Evolutionary conservation across 1,140 invertebrate species (phyloP), one percentile per base, ranked within the genome.

Genomic region (Hycleus phaleratus): DNA sequence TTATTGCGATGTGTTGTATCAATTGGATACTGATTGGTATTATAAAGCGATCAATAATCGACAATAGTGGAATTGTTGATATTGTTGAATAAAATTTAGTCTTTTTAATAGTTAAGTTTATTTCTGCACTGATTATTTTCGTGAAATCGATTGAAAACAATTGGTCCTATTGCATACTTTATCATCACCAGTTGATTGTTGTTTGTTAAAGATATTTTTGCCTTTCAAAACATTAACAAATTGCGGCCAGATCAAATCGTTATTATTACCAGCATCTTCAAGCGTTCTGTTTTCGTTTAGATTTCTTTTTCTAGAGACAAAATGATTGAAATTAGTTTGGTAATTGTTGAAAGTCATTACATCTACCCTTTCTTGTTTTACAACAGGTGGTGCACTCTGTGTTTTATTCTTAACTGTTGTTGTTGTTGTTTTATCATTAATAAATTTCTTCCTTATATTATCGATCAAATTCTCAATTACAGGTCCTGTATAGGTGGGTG

Each of bases 21-120:
- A 76, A 49, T 72, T 90, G 58, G 79, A 90, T 68, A 74, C 73
- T 45, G 63, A 77, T 38, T 90, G 87, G 86, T 83, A 80, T 32
- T 32, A 32, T 32, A 7, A 32, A 7, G 7, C 32, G 7, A 5
- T 32, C 4, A 32, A 32, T 4, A 32, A 7, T 32, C 32, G 7
- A 32, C 32, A 32, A 32, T 32, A 4, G 32, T 32, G 32, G 7
- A 7, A 32, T 32, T 32, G 4, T 32, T 32, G 32, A 5, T 32
- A 3, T 32, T 32, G 32, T 32, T 32, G 4, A 7, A 32, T 32
- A 18, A 18, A 18, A 18, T 32, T 32, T 32, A 7, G 7, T 32
- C 4, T 32, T 32, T 5, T 32, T 2, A 5, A 32, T 3, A 32
- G 7, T 5, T 32, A 32, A 32, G 7, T 32, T 32, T 32, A 7